Conservation (phyloP, 2,113 vertebrate genomes). For the Lathamus discolor region DNA sequence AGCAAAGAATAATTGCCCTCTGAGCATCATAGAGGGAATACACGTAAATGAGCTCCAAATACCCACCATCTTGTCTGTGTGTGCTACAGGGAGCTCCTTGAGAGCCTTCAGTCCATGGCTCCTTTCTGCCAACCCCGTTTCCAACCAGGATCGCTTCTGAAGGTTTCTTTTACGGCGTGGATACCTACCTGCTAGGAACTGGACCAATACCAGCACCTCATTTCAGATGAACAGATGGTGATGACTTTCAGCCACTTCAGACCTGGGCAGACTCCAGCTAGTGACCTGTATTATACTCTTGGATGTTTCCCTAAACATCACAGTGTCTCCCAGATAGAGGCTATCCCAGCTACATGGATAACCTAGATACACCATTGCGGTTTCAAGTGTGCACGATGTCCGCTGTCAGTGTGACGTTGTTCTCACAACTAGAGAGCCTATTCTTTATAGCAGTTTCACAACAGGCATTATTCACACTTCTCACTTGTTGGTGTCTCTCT, state of each 20-base stretch:
- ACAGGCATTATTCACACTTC: neutral
- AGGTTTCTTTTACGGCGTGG: neutral
- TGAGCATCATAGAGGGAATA: neutral
- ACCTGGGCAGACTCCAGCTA: constrained; percentile 39
- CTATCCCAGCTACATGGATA: neutral
- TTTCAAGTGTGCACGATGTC: accelerated
- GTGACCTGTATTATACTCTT: constrained; percentile 30
- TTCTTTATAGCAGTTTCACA: neutral
- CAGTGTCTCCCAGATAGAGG: neutral
- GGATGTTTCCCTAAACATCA: neutral
- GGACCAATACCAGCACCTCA: neutral
- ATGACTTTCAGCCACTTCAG: constrained; percentile 46
- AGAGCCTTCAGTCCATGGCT: neutral
- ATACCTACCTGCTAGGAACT: neutral
- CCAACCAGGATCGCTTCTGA: neutral
- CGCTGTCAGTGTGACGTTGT: neutral
- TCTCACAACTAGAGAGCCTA: neutral
- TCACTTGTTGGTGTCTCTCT: neutral
- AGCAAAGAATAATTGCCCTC: neutral
- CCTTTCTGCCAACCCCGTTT: neutral
- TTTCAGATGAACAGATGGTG: constrained; percentile 55
- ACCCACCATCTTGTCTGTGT: neutral
- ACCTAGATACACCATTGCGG: neutral
- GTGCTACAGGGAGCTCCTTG: neutral
- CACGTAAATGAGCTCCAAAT: neutral